phyloP scores from a whole-genome alignment of 2,888 invertebrate species.

The Brenthis ino region DNA sequence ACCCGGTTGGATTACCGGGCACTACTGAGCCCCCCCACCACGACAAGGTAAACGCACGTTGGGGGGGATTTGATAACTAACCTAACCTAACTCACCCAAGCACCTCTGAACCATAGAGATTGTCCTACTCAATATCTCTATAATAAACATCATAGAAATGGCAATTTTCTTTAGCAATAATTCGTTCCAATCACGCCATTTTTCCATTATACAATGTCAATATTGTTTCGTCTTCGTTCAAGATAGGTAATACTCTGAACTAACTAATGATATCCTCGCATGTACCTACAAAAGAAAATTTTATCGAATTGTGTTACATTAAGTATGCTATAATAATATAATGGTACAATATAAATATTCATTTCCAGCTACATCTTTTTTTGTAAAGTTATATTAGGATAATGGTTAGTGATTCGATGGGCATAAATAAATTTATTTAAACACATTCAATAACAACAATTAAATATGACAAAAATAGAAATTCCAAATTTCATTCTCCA shows the following conservation, averaged over 20 bases:
- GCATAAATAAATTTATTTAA: too few relatives aligned
- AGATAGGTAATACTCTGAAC: slow-evolving; percentile 58
- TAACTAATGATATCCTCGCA: slow-evolving; percentile 70
- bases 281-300: slow-evolving; percentile 28
- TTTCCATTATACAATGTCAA: slow-evolving; percentile 80
- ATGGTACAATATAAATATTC: too few relatives aligned
- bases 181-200: slow-evolving; percentile 73
- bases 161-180: slow-evolving; percentile 71
- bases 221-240: slow-evolving; percentile 76
- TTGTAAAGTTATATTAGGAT: too few relatives aligned
- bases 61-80: too few relatives aligned
- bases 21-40: too few relatives aligned
- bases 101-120: background rate
- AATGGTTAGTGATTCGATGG: too few relatives aligned
- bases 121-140: slow-evolving; percentile 38
- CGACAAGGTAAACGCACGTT: too few relatives aligned
- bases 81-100: slow-evolving; percentile 42
- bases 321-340: background rate
- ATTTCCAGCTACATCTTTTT: too few relatives aligned
- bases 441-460: too few relatives aligned
- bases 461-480: too few relatives aligned
- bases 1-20: too few relatives aligned
- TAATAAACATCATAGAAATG: slow-evolving; percentile 67
- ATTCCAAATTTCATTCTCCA: too few relatives aligned
- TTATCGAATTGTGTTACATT: slow-evolving; percentile 34